These are phyloP conservation scores for Agrochola lychnidis DNA, from an alignment of 2,888 invertebrate species.

Conservation along the genomic window DNA sequence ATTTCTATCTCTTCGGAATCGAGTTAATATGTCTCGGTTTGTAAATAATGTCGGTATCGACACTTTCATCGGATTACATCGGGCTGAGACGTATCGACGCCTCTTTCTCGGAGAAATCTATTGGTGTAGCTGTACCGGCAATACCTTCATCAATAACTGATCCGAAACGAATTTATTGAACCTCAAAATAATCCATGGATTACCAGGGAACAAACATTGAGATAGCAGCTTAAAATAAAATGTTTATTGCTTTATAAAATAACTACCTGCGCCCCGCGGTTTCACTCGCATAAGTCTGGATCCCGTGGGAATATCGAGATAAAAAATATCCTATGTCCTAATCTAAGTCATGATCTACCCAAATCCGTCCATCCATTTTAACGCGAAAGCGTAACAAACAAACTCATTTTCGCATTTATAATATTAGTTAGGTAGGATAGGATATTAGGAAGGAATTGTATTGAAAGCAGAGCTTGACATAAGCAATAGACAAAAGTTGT, in stretches of 20 bases:
- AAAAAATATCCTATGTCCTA: too few relatives aligned
- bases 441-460: background rate
- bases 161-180: slow-evolving; percentile 34
- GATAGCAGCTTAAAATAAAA: background rate
- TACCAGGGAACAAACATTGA: slow-evolving; percentile 14
- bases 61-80: slow-evolving; percentile 53
- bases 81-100: slow-evolving; percentile 21
- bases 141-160: slow-evolving; percentile 42
- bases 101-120: slow-evolving; percentile 30
- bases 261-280: too few relatives aligned
- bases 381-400: too few relatives aligned
- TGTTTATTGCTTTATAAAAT: background rate
- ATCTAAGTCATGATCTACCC: too few relatives aligned
- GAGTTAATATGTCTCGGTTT: slow-evolving; percentile 31
- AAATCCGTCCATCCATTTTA: too few relatives aligned
- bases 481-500: too few relatives aligned
- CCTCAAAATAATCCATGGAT: slow-evolving; percentile 18
- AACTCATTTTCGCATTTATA: too few relatives aligned
- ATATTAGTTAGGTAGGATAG: too few relatives aligned
- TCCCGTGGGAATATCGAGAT: too few relatives aligned
- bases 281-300: too few relatives aligned
- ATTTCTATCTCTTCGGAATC: background rate
- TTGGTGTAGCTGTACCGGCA: slow-evolving; percentile 19
- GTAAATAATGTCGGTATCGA: slow-evolving; percentile 49
- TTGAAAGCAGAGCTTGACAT: background rate